Base-by-base conservation (phyloP, 1,140 invertebrate genomes). In the Formica exsecta region DNA sequence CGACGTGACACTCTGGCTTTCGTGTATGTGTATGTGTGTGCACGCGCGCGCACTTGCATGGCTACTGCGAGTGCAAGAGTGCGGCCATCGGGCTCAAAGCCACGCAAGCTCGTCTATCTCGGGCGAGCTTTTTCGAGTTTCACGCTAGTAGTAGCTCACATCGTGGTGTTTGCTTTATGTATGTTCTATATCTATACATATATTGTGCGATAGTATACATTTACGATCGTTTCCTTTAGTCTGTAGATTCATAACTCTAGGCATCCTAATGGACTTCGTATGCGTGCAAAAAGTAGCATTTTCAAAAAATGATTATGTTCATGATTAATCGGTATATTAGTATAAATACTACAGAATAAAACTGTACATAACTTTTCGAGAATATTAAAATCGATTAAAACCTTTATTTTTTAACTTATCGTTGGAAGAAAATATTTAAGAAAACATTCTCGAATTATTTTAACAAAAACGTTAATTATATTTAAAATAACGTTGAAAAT, bases 91-190 rank as follows among this genome's bases (percentile, higher is more conserved):
- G 65, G 77, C 89, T 79, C 77, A 79, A 87, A 90, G 89, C 87
- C 87, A 88, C 85, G 85, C 86, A 77, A 90, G 64, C 81, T 75
- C 74, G 44, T 74, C 86, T 90, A 90, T 87, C 79, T 90, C 86
- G 85, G 36, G 66, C 88, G 83, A 87, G 86, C 89, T 90, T 90
- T 87, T 89, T 89, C 68, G 68, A 87, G 79, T 84, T 83, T 87
- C 74, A 61, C 57, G 77, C 73, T 38, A 38, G 2, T 79, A 62
- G 61, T 71, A 32, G 64, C 25, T 86, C 71, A 65, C 38, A 84
- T 51, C n/a, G 48, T 19, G 74, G 51, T 85, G 76, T 87, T 90
- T 79, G 85, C 87, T 77, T 57, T 32, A 36, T 19, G 71, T 41
- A 76, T 86, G 16, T 4, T 19, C 16, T 51, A 44, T 44, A 44